Conservation (phyloP, 2,113 vertebrate genomes). For the Machaerirhynchus nigripectus region DNA sequence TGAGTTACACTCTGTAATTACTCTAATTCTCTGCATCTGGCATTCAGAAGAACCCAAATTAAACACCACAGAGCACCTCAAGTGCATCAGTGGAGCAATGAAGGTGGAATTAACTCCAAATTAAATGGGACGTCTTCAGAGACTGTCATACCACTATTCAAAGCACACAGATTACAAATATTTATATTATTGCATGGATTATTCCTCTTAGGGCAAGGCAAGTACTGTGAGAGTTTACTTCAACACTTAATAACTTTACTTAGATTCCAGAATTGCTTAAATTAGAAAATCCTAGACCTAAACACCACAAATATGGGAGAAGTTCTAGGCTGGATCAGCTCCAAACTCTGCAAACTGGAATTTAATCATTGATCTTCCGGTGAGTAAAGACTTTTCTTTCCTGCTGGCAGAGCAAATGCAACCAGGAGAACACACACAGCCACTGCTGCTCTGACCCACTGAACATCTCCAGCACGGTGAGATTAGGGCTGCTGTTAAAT, state of each 20-base stretch:
- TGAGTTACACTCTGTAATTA: constrained; percentile 48
- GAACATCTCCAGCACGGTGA: rapidly evolving
- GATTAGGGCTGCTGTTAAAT: not conserved
- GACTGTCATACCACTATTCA: not conserved
- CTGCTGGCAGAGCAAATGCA: not conserved
- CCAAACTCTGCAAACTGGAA: not conserved
- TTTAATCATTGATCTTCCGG: constrained; percentile 19
- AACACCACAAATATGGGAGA: not conserved
- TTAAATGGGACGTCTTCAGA: constrained; percentile 46
- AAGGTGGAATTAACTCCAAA: constrained; percentile 65
- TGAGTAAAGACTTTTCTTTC: not conserved
- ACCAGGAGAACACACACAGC: not conserved
- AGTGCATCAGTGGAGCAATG: constrained; percentile 43
- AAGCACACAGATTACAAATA: constrained; percentile 2
- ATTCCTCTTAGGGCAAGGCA: not conserved
- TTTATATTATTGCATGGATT: not conserved
- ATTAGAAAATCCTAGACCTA: constrained; percentile 21
- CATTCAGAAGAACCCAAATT: constrained; percentile 54
- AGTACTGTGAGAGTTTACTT: not conserved
- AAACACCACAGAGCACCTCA: constrained; percentile 55
- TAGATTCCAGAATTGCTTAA: not conserved
- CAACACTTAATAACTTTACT: not conserved
- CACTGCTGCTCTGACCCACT: not conserved
- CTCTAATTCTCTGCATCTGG: constrained; percentile 59
- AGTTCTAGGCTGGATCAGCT: constrained; percentile 10